Evolutionary conservation across 2,797 vertebrate species (phyloP).

Genomic region (Galaxias olidus): DNA sequence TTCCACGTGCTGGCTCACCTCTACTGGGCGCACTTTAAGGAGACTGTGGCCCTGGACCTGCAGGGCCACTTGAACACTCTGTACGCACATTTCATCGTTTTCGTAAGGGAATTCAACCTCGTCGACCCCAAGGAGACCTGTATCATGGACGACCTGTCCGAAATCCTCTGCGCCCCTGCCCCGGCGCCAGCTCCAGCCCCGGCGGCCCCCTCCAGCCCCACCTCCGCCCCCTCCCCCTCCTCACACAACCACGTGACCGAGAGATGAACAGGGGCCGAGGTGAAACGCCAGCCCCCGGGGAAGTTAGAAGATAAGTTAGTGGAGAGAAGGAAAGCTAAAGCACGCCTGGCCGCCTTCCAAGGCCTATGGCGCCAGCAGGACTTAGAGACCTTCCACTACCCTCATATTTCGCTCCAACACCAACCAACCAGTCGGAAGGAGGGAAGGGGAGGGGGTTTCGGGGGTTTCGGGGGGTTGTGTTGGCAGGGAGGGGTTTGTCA

Average conservation of each 20-base stretch:
- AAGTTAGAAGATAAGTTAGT: conserved; percentile 52
- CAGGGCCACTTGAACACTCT: conserved; percentile 98
- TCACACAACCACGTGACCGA: conserved; percentile 97
- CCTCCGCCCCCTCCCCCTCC: conserved; percentile 71
- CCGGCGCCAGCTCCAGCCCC: conserved; percentile 35
- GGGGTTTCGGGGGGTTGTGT: conserved; percentile 37
- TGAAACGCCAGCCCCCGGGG: conserved; percentile 53
- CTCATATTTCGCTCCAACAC: conserved; percentile 68
- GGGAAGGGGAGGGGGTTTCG: conserved; percentile 28
- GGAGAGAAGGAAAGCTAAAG: conserved; percentile 52
- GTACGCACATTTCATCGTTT: conserved; percentile 97
- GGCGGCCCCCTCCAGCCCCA: conserved; percentile 39
- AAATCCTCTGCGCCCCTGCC: conserved; percentile 87
- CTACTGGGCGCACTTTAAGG: conserved; percentile 98
- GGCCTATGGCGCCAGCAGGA: conserved; percentile 59
- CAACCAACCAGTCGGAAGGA: conserved; percentile 61
- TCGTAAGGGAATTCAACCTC: conserved; percentile 97
- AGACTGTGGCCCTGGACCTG: conserved; percentile 94
- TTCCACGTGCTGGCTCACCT: conserved; percentile 98
- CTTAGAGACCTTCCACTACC: conserved; percentile 71
- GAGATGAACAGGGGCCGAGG: conserved; percentile 84
- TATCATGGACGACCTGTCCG: conserved; percentile 98
- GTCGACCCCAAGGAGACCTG: conserved; percentile 98
- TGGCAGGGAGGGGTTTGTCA: conserved; percentile 67
- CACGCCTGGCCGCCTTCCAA: conserved; percentile 57